Evolutionary conservation across 2,797 vertebrate species (phyloP).

Genomic region (Mionectes olivaceus): DNA sequence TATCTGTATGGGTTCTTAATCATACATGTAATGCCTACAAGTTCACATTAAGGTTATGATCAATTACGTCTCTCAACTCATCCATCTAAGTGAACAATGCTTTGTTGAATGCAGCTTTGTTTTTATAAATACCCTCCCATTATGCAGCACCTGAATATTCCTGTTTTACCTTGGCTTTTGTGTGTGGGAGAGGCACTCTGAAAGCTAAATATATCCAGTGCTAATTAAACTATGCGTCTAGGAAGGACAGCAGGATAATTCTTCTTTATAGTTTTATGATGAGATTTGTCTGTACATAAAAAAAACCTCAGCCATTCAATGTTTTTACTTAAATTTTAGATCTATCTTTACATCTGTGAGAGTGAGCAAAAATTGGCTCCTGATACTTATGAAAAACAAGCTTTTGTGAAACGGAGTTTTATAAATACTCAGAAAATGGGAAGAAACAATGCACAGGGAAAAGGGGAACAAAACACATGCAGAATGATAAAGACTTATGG

Average conservation of each 20-base stretch:
- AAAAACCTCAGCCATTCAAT: not conserved
- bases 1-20: conserved; percentile 5
- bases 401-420: not conserved
- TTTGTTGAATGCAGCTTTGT: conserved; percentile 2
- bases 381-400: not conserved
- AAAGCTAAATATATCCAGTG: conserved; percentile 18
- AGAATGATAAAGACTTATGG: not conserved
- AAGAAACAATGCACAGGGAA: not conserved
- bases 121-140: not conserved
- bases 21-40: not conserved
- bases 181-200: not conserved
- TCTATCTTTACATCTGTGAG: not conserved
- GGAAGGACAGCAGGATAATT: not conserved
- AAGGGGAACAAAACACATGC: not conserved
- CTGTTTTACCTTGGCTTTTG: conserved; percentile 15
- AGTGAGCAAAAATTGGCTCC: not conserved
- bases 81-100: conserved; percentile 8
- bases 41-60: not conserved
- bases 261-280: not conserved
- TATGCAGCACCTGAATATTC: conserved; percentile 3
- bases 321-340: not conserved
- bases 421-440: not conserved
- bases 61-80: conserved; percentile 3
- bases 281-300: not conserved
- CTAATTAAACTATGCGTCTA: conserved; percentile 12